These are phyloP conservation scores for Acleris literana DNA, from an alignment of 2,888 invertebrate genomes.

Conservation along the genomic window DNA sequence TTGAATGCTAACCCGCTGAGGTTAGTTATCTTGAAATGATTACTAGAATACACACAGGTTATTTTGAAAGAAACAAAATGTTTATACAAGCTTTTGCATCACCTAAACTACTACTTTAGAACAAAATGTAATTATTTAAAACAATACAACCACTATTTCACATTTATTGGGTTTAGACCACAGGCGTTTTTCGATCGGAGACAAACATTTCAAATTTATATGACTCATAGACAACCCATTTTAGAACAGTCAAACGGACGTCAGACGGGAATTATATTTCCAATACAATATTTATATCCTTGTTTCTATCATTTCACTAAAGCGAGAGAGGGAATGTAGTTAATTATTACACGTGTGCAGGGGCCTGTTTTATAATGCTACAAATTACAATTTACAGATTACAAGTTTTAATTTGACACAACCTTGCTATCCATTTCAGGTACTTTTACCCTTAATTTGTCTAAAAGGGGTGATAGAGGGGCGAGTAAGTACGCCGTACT, in stretches of 20 bases:
- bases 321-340: too few species aligned
- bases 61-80: conserved; percentile 14
- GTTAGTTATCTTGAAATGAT: conserved; percentile 30
- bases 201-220: conserved; percentile 30
- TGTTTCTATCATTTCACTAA: conserved; percentile 34
- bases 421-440: too few species aligned
- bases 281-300: conserved; percentile 41
- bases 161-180: conserved; percentile 31
- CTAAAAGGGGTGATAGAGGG: too few species aligned
- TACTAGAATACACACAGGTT: conserved; percentile 18
- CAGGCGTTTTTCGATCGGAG: conserved; percentile 32
- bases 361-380: too few species aligned
- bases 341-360: too few species aligned
- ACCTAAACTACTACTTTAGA: conserved; percentile 14
- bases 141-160: conserved; percentile 33
- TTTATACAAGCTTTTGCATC: conserved; percentile 18
- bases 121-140: conserved; percentile 32
- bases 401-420: too few species aligned
- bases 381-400: too few species aligned
- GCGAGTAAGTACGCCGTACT: too few species aligned
- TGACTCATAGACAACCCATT: conserved; percentile 28
- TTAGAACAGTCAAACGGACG: not conserved
- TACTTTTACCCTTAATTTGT: too few species aligned
- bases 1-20: conserved; percentile 35
- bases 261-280: not conserved